Percentiles rank a stretch among this genome's conserved stretches.
phyloP scores from a whole-genome alignment of 1,140 invertebrate genomes.

The Caerostris darwini region DNA sequence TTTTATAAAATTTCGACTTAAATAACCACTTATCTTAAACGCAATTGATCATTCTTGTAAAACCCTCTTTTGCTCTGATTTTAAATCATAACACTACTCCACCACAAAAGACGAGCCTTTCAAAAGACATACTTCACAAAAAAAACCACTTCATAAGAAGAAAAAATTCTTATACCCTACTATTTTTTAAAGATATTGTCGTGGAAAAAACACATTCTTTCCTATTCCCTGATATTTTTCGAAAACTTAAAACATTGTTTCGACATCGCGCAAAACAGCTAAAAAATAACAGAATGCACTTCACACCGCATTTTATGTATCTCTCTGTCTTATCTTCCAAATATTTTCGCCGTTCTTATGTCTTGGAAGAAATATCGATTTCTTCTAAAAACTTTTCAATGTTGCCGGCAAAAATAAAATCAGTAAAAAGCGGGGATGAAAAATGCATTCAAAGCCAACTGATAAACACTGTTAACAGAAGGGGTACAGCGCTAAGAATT shows the following conservation, averaged over 20 bases:
- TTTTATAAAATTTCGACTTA: too few species aligned
- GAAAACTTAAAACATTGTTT: slow-evolving; percentile 60
- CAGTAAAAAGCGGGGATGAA: slow-evolving; percentile 37
- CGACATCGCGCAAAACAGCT: slow-evolving; percentile 2
- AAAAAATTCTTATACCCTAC: slow-evolving; percentile 19
- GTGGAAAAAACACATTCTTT: slow-evolving; percentile 28
- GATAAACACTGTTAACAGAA: slow-evolving; percentile 55
- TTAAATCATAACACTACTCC: not conserved
- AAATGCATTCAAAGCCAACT: slow-evolving; percentile 42
- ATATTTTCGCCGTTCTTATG: slow-evolving; percentile 50
- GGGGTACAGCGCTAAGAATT: slow-evolving; percentile 44
- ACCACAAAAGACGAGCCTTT: not conserved
- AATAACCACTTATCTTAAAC: not conserved
- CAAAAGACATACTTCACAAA: not conserved
- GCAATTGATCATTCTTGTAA: not conserved
- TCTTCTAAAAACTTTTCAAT: slow-evolving; percentile 70
- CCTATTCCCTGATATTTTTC: slow-evolving; percentile 21
- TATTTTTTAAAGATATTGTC: not conserved
- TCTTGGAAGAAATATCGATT: slow-evolving; percentile 66
- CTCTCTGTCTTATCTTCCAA: slow-evolving; percentile 51
- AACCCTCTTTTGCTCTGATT: not conserved
- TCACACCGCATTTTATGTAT: slow-evolving; percentile 64
- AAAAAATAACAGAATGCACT: slow-evolving; percentile 53
- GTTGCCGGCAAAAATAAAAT: slow-evolving; percentile 34
- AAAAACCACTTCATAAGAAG: not conserved